These are phyloP conservation scores for Antidorcas marsupialis DNA, from an alignment of 2,113 vertebrate genomes.

Conservation along the genomic window DNA sequence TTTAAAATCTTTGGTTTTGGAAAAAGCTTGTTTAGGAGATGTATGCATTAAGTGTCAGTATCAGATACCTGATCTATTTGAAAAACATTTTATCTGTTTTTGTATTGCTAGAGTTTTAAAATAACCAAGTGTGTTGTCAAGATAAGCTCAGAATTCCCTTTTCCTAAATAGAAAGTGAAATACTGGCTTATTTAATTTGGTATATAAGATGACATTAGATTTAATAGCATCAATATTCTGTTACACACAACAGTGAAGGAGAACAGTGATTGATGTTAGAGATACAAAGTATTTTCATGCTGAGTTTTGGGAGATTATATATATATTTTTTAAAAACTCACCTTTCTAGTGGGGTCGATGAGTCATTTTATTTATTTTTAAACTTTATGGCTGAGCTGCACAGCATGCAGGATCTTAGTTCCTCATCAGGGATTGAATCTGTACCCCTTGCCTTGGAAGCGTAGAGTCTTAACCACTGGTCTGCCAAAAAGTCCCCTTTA, in stretches of 20 bases:
- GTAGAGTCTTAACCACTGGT: not conserved
- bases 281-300: not conserved
- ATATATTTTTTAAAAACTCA: not conserved
- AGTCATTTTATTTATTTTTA: not conserved
- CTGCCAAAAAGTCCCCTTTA: not conserved
- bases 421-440: not conserved
- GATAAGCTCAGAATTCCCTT: not conserved
- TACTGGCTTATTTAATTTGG: not conserved
- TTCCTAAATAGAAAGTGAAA: conserved; percentile 11
- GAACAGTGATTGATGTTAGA: not conserved
- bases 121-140: not conserved
- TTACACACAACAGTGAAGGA: not conserved
- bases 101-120: not conserved
- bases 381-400: not conserved
- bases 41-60: not conserved
- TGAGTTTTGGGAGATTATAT: not conserved
- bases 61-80: not conserved
- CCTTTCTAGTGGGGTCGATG: not conserved
- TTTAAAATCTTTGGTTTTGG: conserved; percentile 6
- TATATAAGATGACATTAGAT: not conserved
- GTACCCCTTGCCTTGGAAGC: not conserved
- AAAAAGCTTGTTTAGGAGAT: not conserved
- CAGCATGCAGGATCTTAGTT: not conserved
- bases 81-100: not conserved
- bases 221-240: not conserved